A percentile compares a stretch with the other conserved stretches of the same genome.
Conservation (phyloP, 30 jellyfish, hydroid and myxozoan species). For the Hydra vulgaris region DNA sequence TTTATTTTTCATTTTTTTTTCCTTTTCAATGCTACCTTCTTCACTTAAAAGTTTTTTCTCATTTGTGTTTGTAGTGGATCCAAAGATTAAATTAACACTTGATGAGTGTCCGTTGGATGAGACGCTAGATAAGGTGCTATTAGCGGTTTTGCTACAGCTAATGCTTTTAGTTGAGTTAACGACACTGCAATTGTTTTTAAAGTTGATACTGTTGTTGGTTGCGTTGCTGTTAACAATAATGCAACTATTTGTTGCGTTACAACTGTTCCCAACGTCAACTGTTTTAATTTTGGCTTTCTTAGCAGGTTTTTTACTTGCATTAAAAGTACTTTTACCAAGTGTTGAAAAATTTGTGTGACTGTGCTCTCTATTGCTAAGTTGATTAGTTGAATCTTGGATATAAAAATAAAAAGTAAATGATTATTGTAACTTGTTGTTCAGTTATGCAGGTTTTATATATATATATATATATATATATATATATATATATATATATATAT, state of each 20-base stretch:
- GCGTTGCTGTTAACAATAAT: background rate
- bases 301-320: no score
- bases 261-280: background rate
- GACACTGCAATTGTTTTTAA: background rate
- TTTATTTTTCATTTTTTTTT: conserved; percentile 1
- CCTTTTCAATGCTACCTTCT: background rate
- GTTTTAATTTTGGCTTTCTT: background rate
- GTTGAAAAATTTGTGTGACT: no score
- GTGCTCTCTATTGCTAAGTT: no score
- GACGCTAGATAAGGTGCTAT: background rate
- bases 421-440: no score
- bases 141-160: background rate
- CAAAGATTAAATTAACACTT: background rate
- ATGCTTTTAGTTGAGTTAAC: background rate
- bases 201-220: background rate
- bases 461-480: no score
- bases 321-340: no score
- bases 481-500: no score
- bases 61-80: background rate
- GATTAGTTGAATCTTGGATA: no score
- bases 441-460: no score
- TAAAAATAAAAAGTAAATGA: no score
- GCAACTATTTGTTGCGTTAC: background rate
- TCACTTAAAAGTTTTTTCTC: background rate
- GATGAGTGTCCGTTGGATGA: background rate